Conservation (phyloP, 2,797 vertebrate genomes). For the Setipinna tenuifilis region DNA sequence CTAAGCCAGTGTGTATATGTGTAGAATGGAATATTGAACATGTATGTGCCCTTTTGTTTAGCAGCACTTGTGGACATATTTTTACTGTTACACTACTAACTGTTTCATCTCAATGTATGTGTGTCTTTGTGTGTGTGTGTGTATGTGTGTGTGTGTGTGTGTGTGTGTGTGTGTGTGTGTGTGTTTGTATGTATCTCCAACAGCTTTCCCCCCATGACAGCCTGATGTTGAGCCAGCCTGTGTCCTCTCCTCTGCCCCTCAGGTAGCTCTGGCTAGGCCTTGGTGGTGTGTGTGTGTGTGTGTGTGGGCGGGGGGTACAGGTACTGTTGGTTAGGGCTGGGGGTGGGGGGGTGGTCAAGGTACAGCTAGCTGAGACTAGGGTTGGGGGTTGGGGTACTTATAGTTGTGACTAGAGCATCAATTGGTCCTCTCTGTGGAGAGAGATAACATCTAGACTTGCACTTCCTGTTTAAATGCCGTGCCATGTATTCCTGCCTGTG, state of each 20-base stretch:
- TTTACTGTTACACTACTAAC: neutral
- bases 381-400: neutral
- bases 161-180: slow-evolving; percentile 8
- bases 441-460: neutral
- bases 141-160: slow-evolving; percentile 10
- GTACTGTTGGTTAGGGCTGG: no score
- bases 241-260: slow-evolving; percentile 94
- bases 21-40: no score
- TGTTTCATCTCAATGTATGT: neutral
- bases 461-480: no score
- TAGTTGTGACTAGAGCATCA: neutral
- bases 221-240: slow-evolving; percentile 95
- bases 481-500: no score
- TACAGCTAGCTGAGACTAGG: neutral
- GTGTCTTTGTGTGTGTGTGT: neutral
- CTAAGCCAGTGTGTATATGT: no score
- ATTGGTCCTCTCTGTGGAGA: neutral
- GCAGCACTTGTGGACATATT: neutral
- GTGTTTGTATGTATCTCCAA: slow-evolving; percentile 39
- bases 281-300: no score
- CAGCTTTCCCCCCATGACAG: slow-evolving; percentile 97
- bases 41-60: neutral
- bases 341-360: no score
- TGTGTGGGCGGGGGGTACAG: no score
- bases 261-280: slow-evolving; percentile 76